Base-by-base conservation (phyloP, 2,888 invertebrate species). In the Crepidodera aurea region DNA sequence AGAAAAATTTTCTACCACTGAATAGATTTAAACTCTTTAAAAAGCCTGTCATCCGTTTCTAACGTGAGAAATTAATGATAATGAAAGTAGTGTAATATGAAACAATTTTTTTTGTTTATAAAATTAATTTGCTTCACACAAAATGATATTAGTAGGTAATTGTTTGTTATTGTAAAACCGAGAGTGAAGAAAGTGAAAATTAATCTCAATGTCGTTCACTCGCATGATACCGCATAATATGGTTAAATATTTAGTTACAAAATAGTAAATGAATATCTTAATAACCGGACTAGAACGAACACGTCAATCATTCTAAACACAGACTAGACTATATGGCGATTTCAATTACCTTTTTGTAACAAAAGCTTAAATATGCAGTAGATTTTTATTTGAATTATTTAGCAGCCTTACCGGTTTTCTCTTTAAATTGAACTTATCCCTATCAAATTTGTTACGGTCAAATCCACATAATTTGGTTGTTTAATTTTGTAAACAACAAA, bases 91-190 rank as follows among this genome's bases (percentile, higher is more conserved):
- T 19, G 56, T 56, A 56, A 56, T 56, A 44, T 12, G 46, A 56
- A 56, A 46, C 56, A 46, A 55, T 56, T 56, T 46, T 56, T 46
- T 34, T 34, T 19, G 34, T 34, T 51, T 46, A 19, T 56, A 22
- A 56, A 56, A 57, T 48, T 48, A 46, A 57, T 57, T 57, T 12
- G 16, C 39, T 57, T 57, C 57, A 48, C 57, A 57, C 48, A 39
- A 48, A 48, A 50, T 39, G 48, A 48, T 57, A 57, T 32, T 39
- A 48, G 39, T 39, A 22, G n/a, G 13, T 48, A 13, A 44, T 18
- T 56, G 34, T 50, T 34, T 37, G 37, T 10, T 46, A 57, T 42
- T 57, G 48, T 50, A 50, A 15, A 46, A 46, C 46, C 16, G 39
- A 44, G 18, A 42, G 27, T 39, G 19, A 42, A 54, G 54, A 54